phyloP scores from a whole-genome alignment of 2,113 vertebrate species.

The Dermatemys mawii region DNA sequence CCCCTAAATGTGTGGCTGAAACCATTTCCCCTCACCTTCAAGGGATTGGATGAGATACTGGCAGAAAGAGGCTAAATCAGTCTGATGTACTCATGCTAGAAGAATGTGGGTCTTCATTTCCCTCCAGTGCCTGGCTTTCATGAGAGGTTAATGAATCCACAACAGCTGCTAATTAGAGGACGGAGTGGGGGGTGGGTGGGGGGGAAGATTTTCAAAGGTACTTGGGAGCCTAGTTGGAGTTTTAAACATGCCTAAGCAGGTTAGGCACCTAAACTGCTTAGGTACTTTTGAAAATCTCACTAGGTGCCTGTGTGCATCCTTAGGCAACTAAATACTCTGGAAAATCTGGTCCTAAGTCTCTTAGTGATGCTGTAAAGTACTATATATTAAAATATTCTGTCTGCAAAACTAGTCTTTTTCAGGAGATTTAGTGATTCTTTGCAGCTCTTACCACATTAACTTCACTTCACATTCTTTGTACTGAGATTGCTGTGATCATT shows the following conservation, averaged over 20 bases:
- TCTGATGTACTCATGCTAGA: neutral
- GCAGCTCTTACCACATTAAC: neutral
- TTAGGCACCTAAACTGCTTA: no score
- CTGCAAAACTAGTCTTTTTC: neutral
- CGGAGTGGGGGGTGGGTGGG: neutral
- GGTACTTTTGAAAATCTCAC: neutral
- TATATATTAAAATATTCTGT: neutral
- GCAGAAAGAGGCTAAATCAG: neutral
- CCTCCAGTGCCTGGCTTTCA: neutral
- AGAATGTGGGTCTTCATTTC: neutral
- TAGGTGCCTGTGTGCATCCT: neutral
- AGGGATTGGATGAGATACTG: no score
- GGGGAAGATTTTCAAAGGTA: neutral
- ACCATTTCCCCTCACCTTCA: no score
- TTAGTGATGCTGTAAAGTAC: neutral
- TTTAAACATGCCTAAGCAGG: neutral
- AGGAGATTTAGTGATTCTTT: neutral
- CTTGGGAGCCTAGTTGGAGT: neutral
- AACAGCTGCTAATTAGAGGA: neutral
- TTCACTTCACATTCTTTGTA: neutral
- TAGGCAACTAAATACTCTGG: neutral
- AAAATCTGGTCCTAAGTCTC: neutral
- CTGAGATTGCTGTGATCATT: neutral
- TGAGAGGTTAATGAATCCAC: neutral
- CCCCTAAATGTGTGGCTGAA: no score